Percentiles rank a stretch among this genome's conserved stretches.
These are phyloP conservation scores for Sebastes diploproa DNA, from an alignment of 2,797 vertebrate genomes.

Conservation along the genomic window DNA sequence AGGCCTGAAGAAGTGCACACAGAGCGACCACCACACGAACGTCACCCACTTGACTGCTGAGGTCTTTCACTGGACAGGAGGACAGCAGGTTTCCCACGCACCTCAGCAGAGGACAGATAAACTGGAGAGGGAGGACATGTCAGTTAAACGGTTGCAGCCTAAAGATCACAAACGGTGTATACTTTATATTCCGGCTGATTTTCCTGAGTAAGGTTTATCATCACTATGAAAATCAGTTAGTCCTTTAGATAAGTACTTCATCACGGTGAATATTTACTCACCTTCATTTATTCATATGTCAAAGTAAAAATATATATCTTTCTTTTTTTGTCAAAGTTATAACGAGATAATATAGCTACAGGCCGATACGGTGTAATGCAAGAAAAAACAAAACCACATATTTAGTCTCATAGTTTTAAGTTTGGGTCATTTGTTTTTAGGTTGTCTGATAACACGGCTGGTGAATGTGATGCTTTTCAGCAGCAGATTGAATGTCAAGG, in stretches of 20 bases:
- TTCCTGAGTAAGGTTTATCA: neutral
- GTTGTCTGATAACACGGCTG: neutral
- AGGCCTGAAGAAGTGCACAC: constrained; percentile 85
- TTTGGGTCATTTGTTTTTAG: neutral
- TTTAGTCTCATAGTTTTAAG: neutral
- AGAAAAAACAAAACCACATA: neutral
- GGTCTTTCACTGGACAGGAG: constrained; percentile 55
- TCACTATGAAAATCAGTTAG: neutral
- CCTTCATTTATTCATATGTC: neutral
- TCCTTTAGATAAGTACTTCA: neutral
- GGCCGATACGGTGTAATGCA: neutral
- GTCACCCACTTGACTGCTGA: constrained; percentile 67
- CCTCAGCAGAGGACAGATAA: constrained; percentile 91
- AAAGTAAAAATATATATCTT: neutral
- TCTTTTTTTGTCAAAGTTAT: neutral
- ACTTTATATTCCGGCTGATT: neutral
- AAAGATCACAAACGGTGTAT: neutral
- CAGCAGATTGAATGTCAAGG: too few relatives aligned
- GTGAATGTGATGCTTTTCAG: neutral
- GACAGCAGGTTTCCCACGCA: constrained; percentile 90
- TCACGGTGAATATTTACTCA: neutral
- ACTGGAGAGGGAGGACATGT: constrained; percentile 67
- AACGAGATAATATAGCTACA: neutral
- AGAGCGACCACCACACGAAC: constrained; percentile 82
- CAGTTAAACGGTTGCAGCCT: neutral